Percentiles rank a stretch among this genome's conserved stretches.
Conservation (phyloP, 23 tunicate genomes). For the Diplosoma virens region DNA sequence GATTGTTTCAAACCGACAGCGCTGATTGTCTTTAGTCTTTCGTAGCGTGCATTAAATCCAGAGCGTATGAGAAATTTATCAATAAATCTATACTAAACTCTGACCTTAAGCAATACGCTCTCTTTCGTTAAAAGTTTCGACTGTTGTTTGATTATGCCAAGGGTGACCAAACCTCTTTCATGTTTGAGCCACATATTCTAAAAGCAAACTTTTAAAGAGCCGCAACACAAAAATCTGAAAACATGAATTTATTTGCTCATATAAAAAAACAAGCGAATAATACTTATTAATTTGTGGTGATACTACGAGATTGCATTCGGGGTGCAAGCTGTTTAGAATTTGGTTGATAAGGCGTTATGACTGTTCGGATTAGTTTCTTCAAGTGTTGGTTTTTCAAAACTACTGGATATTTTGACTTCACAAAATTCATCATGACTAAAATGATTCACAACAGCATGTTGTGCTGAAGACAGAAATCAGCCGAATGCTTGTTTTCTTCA, state of each 20-base stretch:
- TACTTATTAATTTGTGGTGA: constrained; percentile 1
- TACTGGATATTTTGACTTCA: constrained; percentile 35
- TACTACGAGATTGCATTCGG: constrained; percentile 35
- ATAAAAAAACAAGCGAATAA: constrained; percentile 4
- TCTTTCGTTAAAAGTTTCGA: too few relatives aligned
- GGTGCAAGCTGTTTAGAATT: constrained; percentile 47
- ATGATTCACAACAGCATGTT: constrained; percentile 62
- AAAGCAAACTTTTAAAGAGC: too few relatives aligned
- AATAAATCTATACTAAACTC: too few relatives aligned
- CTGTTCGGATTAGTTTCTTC: constrained; percentile 47
- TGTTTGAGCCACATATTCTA: too few relatives aligned
- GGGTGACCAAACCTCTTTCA: too few relatives aligned
- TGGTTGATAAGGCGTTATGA: constrained; percentile 44
- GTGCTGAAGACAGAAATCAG: constrained; percentile 40
- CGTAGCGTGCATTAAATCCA: too few relatives aligned
- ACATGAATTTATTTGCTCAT: constrained; percentile 15
- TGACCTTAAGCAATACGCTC: too few relatives aligned
- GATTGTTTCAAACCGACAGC: too few relatives aligned
- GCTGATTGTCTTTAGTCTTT: too few relatives aligned
- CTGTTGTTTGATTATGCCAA: too few relatives aligned
- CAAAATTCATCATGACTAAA: constrained; percentile 58
- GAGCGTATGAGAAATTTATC: too few relatives aligned
- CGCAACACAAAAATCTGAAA: too few relatives aligned
- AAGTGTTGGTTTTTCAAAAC: constrained; percentile 43
- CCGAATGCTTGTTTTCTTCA: constrained; percentile 33